Conservation (phyloP, 2,888 invertebrate species). For the Drosophila birchii region DNA sequence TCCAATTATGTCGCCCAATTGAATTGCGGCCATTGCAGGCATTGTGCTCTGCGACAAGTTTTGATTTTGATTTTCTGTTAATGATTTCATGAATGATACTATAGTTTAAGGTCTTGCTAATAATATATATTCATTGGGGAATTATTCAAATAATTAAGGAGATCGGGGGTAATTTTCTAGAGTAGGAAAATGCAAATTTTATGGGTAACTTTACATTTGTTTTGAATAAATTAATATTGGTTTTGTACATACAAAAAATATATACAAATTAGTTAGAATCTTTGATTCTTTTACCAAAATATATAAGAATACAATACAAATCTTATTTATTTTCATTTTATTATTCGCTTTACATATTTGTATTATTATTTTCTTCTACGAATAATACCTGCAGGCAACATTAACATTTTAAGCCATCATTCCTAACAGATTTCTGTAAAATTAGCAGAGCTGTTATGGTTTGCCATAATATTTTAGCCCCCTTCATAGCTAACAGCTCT, state of each 20-base stretch:
- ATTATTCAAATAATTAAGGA: background rate
- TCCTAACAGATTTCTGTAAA: background rate
- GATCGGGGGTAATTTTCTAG: background rate
- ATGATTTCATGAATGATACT: constrained; percentile 9
- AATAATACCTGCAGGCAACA: background rate
- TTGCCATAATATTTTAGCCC: constrained; percentile 22
- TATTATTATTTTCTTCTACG: background rate
- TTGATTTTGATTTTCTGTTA: constrained; percentile 10
- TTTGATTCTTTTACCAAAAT: too few relatives aligned
- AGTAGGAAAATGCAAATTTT: too few relatives aligned
- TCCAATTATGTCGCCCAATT: constrained; percentile 78
- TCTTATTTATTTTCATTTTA: background rate
- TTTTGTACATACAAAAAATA: too few relatives aligned
- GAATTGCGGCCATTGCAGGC: constrained; percentile 58
- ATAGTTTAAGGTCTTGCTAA: background rate
- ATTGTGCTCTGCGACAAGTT: constrained; percentile 36
- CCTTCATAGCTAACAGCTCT: constrained; percentile 15
- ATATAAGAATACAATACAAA: background rate
- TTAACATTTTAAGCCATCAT: background rate
- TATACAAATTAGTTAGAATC: too few relatives aligned
- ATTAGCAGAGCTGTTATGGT: background rate
- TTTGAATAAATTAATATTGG: background rate
- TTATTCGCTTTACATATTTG: background rate
- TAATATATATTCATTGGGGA: background rate
- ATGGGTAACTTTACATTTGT: too few relatives aligned